Evolutionary conservation across 30 jellyfish, hydroid and myxozoan genomes (phyloP), one percentile per base, ranked within the genome.

Genomic region (Aurelia sp.): DNA sequence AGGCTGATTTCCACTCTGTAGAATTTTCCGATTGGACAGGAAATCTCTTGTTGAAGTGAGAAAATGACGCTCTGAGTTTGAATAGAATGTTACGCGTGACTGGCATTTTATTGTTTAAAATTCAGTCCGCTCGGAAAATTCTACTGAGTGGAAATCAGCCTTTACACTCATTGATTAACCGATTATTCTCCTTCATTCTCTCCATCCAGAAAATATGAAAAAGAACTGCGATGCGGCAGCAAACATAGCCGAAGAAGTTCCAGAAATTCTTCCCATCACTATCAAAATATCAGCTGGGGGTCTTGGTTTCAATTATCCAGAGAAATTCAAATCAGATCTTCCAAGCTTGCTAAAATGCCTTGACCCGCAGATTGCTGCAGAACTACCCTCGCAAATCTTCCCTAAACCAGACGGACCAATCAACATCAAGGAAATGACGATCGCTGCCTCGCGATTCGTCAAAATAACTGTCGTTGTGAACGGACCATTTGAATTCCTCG

Each of bases 291-390:
- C 74, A 3, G 83, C 81, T 22, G 88, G 86, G 0, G 96, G 96
- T 1, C 83, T 87, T 4, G 80, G 77, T 2, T 87, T 87, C 63
- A 27, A 48, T 27, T 87, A 63, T 62, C 96, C 96, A 16, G 96
- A 87, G 1, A 64, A 87, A 58, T 87, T 87, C 80, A 75, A 75
- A 67, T 38, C 96, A 5, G 96, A 87, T 63, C 82, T 87, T 22
- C 96, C 86, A 15, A 70, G 90, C 51, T 65, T 87, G 96, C 80
- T 87, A 73, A 87, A 76, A 51, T 87, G 96, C 67, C 73, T 87
- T 19, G 96, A 87, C 59, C 73, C 90, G 13, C 88, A 87, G 22
- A 87, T 87, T 27, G 86, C 86, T 3, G 86, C 96, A 8, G 96
- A 75, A 60, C 78, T 87, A 10, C 96, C 96, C 13, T 66, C 81